Evolutionary conservation across 2,113 vertebrate species (phyloP).

Genomic region (Engraulis encrasicolus): DNA sequence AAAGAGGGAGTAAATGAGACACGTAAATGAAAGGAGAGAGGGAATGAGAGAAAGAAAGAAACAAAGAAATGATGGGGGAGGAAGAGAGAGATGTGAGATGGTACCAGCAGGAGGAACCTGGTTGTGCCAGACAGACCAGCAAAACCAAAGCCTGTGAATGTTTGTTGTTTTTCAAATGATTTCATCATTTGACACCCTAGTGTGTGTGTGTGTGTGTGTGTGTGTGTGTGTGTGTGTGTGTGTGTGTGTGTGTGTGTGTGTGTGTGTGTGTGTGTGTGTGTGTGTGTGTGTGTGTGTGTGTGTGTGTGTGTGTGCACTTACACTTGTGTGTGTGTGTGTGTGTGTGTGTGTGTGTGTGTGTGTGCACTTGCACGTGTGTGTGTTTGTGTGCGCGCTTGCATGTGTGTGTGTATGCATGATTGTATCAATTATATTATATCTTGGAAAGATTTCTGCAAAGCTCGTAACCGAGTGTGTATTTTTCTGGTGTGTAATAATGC

Average conservation of each 20-base stretch:
- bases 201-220: not conserved
- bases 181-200: slow-evolving; percentile 1
- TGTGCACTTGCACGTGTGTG: not conserved
- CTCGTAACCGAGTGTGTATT: too few relatives aligned
- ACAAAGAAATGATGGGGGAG: too few relatives aligned
- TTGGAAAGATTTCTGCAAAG: too few relatives aligned
- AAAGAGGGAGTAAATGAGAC: not conserved
- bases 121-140: not conserved
- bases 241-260: slow-evolving; percentile 1
- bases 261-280: slow-evolving; percentile 3
- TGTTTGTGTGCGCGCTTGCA: not conserved
- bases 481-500: too few relatives aligned
- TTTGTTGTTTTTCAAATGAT: not conserved
- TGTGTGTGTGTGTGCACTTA: too few relatives aligned
- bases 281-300: not conserved
- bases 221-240: not conserved
- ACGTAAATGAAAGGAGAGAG: not conserved
- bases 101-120: not conserved
- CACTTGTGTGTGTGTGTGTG: not conserved
- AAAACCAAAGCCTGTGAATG: not conserved
- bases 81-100: too few relatives aligned
- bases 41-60: not conserved
- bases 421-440: too few relatives aligned
- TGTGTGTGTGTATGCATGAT: not conserved
- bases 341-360: not conserved